These are phyloP conservation scores for Botia kubotai DNA, from an alignment of 2,797 vertebrate species.

Conservation along the genomic window DNA sequence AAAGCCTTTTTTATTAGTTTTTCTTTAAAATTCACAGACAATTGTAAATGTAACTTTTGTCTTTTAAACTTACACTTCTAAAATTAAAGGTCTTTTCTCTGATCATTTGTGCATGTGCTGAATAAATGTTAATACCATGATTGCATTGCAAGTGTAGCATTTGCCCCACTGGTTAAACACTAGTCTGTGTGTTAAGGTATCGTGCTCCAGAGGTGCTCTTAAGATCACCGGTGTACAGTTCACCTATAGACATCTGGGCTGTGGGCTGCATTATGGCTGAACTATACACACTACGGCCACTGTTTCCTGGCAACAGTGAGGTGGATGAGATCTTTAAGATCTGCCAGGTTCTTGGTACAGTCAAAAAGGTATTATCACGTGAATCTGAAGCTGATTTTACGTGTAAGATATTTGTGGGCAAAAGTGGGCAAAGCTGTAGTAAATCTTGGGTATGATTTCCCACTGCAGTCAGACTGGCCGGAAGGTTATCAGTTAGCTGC, in stretches of 20 bases:
- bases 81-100: too few relatives aligned
- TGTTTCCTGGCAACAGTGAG: slow-evolving; percentile 96
- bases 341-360: slow-evolving; percentile 96
- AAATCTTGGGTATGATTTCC: slow-evolving; percentile 25
- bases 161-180: neutral
- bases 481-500: slow-evolving; percentile 93
- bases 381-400: neutral
- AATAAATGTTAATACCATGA: too few relatives aligned
- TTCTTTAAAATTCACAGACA: neutral
- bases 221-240: slow-evolving; percentile 90
- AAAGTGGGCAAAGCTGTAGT: neutral
- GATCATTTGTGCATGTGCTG: too few relatives aligned
- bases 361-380: slow-evolving; percentile 86
- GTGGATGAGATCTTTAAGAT: slow-evolving; percentile 99
- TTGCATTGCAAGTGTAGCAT: too few relatives aligned
- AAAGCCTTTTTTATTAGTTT: neutral
- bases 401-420: neutral
- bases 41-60: too few relatives aligned
- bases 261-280: slow-evolving; percentile 99
- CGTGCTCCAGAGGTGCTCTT: slow-evolving; percentile 95
- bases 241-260: slow-evolving; percentile 97
- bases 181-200: slow-evolving; percentile 81
- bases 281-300: slow-evolving; percentile 92
- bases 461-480: slow-evolving; percentile 88
- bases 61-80: too few relatives aligned